phyloP scores from a whole-genome alignment of 2,113 vertebrate genomes.

The Seriola aureovittata region DNA sequence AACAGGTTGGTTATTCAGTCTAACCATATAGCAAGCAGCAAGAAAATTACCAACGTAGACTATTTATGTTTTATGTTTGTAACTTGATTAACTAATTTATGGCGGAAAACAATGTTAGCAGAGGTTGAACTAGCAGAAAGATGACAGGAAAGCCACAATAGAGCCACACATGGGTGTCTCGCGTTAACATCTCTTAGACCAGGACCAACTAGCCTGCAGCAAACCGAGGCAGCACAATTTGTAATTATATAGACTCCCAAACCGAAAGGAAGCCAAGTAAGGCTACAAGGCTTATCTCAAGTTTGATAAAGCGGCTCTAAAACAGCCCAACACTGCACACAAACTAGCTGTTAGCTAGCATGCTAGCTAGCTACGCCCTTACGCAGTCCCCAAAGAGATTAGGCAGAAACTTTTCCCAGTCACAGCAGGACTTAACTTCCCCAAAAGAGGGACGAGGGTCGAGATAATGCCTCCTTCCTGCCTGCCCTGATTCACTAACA shows the following conservation, averaged over 20 bases:
- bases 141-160: constrained; percentile 69
- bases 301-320: constrained; percentile 31
- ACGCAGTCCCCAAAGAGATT: constrained; percentile 83
- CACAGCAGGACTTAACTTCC: constrained; percentile 78
- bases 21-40: not conserved
- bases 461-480: constrained; percentile 11
- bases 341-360: constrained; percentile 76
- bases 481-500: not conserved
- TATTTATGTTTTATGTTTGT: not conserved
- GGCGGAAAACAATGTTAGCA: constrained; percentile 21
- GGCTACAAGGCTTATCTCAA: not conserved
- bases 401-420: constrained; percentile 86
- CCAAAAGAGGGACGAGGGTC: constrained; percentile 40
- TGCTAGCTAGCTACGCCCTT: constrained; percentile 86
- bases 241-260: not conserved
- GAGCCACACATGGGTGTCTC: constrained; percentile 61
- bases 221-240: constrained; percentile 1
- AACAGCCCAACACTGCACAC: constrained; percentile 51
- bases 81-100: not conserved
- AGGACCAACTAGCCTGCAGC: constrained; percentile 47
- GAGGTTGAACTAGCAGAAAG: constrained; percentile 14
- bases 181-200: constrained; percentile 26
- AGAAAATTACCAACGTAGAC: not conserved
- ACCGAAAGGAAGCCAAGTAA: not conserved
- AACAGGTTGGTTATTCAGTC: constrained; percentile 4